Conservation (phyloP, 2,888 invertebrate species). For the Reticulitermes lucifugus region DNA sequence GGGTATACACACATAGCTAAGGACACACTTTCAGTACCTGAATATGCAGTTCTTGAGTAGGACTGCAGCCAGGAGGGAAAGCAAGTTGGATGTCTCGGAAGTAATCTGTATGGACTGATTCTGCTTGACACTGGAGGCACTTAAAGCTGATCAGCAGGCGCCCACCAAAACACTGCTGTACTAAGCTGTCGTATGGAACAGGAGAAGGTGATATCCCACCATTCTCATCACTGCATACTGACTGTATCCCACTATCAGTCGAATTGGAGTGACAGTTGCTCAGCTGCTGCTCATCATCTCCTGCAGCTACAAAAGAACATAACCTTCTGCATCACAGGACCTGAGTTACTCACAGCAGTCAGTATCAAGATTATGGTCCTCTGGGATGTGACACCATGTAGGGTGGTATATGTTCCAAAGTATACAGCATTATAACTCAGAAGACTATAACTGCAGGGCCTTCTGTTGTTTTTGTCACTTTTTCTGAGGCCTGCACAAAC, state of each 20-base stretch:
- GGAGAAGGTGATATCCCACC: not conserved
- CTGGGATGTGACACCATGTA: too few relatives aligned
- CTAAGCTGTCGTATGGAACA: slow-evolving; percentile 25
- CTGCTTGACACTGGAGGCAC: slow-evolving; percentile 78
- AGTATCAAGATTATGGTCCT: too few relatives aligned
- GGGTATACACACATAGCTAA: too few relatives aligned
- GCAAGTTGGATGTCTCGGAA: slow-evolving; percentile 86
- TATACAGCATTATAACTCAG: too few relatives aligned
- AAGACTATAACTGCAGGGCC: too few relatives aligned
- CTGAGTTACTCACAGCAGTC: too few relatives aligned
- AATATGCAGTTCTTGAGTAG: not conserved
- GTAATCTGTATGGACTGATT: slow-evolving; percentile 79
- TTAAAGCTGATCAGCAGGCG: slow-evolving; percentile 79
- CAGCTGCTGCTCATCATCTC: slow-evolving; percentile 59
- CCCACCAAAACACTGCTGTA: slow-evolving; percentile 81
- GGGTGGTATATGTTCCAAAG: too few relatives aligned
- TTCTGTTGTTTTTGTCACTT: too few relatives aligned
- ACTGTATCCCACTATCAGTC: slow-evolving; percentile 63
- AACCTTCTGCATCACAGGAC: too few relatives aligned
- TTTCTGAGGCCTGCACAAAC: too few relatives aligned
- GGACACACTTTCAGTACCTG: not conserved
- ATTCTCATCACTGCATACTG: slow-evolving; percentile 61
- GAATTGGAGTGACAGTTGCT: slow-evolving; percentile 63
- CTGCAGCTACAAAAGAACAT: slow-evolving; percentile 51
- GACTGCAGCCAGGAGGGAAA: slow-evolving; percentile 67